Evolutionary conservation across 2,113 vertebrate species (phyloP), one percentile per base, ranked within the genome.

Genomic region (Tiliqua scincoides): DNA sequence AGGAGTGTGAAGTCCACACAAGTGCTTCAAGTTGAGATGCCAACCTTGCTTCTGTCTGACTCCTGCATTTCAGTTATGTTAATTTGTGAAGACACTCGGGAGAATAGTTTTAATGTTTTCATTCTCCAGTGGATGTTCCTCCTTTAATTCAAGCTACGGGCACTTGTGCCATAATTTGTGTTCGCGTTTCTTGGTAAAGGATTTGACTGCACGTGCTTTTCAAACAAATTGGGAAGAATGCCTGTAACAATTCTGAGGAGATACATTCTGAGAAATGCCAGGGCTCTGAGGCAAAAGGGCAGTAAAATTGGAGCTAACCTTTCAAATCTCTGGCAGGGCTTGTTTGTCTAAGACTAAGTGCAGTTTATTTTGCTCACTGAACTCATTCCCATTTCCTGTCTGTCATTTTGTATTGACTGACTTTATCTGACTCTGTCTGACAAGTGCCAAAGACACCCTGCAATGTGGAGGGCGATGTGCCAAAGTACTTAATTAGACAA

Each of bases 401-500:
- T 82, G 59, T 0, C 27, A 63, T 80, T 21, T 89, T 89, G 87
- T 0, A 52, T 75, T 89, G 48, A 1, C 73, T 37, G 76, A 83
- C 79, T 77, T 85, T 48, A 62, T 70, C 90, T 85, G 87, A 91
- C 83, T 84, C 87, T 87, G 87, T 85, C 92, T 91, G 91, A 85
- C 90, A 93, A 84, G 85, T 85, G 84, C 91, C 79, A 89, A 75
- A 91, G 87, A 65, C 86, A 86, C 71, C 82, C 75, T 0, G 20
- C 59, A 82, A 71, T 79, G 32, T 76, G 73, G 71, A 43, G 78
- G 89, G 74, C 79, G 75, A 77, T 87, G 82, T 86, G 83, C 77
- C 85, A 81, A 92, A 93, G 89, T 62, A 83, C 79, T 90, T 92
- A 92, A 94, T 92, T 92, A 93, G 89, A 82, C 63, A 52, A 90